Evolutionary conservation across 2,888 invertebrate genomes (phyloP), one percentile per base, ranked within the genome.

Genomic region (Brenthis ino): DNA sequence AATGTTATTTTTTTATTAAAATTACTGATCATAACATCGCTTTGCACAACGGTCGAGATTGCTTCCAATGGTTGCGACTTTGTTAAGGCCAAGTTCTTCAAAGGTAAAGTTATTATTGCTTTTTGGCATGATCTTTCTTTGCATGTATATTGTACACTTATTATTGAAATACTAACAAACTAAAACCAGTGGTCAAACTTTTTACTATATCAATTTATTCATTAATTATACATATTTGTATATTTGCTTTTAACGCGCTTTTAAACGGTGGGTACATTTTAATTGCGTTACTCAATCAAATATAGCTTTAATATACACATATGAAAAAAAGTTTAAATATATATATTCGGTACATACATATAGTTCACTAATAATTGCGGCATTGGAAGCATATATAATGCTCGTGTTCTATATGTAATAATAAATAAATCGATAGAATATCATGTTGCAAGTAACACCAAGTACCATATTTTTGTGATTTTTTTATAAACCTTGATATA

Each of bases 31-130:
- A 84, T 75, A 83, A 85, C 86, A 88, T 84, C 80, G 88, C 90
- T 90, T 91, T 89, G 88, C 90, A 87, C 90, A 91, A 86, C 85
- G 88, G 82, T 86, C 89, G 87, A 86, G 89, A 80, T 82, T 79
- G 86, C 89, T 91, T 89, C 83, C 86, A 85, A 85, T 80, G 82
- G 83, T 88, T 82, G 80, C 85, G 85, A 86, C 83, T 82, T 82
- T 84, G 79, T 79, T 83, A 82, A 80, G 83, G 81, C 81, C 83
- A 85, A 83, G 82, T 83, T 80, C 84, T 85, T 85, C 80, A 74
- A 89, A 92, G 92, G 92, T 92, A 93, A 91, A 85, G 85, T 91
- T 87, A 85, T 86, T 89, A 85, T 91, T 90, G 91, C 91, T 91
- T 91, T 83, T 91, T 87, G 80, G 92, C 92, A 93, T 92, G 92